A percentile compares a stretch with the other conserved stretches of the same genome.
Conservation (phyloP, 2,888 invertebrate genomes). For the Ditylenchus weischeri region DNA sequence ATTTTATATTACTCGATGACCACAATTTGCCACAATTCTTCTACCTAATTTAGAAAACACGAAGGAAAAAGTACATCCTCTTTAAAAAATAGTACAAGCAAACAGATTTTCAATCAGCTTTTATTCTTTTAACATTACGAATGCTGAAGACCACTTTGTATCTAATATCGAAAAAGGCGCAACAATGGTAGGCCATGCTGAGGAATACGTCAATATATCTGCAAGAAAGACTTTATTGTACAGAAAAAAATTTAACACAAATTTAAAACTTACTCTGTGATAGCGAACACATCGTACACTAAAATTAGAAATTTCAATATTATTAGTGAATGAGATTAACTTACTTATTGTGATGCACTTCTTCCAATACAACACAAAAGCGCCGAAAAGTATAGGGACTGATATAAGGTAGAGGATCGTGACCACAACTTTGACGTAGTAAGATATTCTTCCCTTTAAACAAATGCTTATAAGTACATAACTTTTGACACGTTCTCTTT, state of each 20-base stretch:
- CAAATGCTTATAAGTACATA: no score
- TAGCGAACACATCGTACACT: slow-evolving; percentile 57
- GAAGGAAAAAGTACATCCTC: no score
- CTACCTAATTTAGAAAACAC: no score
- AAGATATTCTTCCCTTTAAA: slow-evolving; percentile 52
- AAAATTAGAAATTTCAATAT: slow-evolving; percentile 24
- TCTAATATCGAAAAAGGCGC: slow-evolving; percentile 57
- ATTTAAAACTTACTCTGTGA: slow-evolving; percentile 42
- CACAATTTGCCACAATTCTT: no score
- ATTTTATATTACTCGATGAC: no score
- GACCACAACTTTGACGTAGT: slow-evolving; percentile 53
- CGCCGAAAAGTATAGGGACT: slow-evolving; percentile 51
- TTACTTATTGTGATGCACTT: slow-evolving; percentile 57
- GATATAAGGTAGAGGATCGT: slow-evolving; percentile 50
- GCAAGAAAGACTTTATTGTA: no score
- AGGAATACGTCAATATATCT: slow-evolving; percentile 51
- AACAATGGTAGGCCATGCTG: slow-evolving; percentile 56
- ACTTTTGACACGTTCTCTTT: no score
- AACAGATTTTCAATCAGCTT: not conserved
- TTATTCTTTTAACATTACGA: slow-evolving; percentile 20
- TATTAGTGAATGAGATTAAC: not conserved
- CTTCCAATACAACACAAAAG: slow-evolving; percentile 56
- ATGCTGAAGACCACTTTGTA: slow-evolving; percentile 49
- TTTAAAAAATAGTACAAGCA: no score
- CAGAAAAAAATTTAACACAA: no score